Conservation (phyloP, 1,140 invertebrate genomes). For the Nephotettix cincticeps region DNA sequence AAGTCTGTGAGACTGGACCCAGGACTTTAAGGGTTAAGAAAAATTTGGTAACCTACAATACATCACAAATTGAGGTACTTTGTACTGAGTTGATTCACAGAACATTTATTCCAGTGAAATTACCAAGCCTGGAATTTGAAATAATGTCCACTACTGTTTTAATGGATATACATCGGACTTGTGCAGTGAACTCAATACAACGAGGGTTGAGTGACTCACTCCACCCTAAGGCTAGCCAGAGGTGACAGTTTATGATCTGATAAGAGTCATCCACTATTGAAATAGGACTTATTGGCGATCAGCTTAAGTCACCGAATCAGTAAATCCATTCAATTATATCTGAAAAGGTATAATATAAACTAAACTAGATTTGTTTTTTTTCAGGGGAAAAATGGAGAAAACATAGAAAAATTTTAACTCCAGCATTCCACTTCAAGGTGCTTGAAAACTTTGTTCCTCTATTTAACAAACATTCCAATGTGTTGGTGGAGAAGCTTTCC, state of each 20-base stretch:
- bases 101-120: too few species aligned
- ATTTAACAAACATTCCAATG: constrained; percentile 72
- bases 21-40: too few species aligned
- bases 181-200: neutral
- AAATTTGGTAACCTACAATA: too few species aligned
- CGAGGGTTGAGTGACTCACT: neutral
- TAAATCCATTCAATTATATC: neutral
- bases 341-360: neutral
- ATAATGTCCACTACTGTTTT: too few species aligned
- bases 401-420: constrained; percentile 77
- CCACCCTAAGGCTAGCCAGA: neutral
- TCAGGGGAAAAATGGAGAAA: constrained; percentile 65
- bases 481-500: constrained; percentile 66
- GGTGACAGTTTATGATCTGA: too few species aligned
- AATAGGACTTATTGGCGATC: neutral
- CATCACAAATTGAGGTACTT: too few species aligned
- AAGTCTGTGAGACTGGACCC: too few species aligned
- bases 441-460: constrained; percentile 80
- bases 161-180: neutral
- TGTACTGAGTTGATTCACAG: too few species aligned
- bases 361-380: constrained; percentile 33
- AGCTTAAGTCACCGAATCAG: neutral
- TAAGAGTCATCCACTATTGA: too few species aligned
- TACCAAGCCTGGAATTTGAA: too few species aligned
- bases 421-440: constrained; percentile 88